Evolutionary conservation across 2,797 vertebrate species (phyloP).

Genomic region (Eupleurogrammus muticus): DNA sequence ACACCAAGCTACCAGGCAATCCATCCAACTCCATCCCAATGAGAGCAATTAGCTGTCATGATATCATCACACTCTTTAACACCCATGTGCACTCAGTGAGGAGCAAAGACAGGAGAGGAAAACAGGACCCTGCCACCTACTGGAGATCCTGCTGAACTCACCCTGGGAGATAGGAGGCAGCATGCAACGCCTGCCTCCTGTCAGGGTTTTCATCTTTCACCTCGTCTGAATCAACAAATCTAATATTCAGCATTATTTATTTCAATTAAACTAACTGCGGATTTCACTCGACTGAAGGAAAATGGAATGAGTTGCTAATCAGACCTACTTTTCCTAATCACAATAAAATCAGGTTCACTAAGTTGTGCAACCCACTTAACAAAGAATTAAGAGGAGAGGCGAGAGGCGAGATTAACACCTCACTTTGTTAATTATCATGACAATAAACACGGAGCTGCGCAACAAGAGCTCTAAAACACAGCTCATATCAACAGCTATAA

Average conservation of each 20-base stretch:
- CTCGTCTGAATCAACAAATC: not conserved
- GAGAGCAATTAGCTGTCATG: slow-evolving; percentile 83
- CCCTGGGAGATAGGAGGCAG: slow-evolving; percentile 18
- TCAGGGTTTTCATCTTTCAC: not conserved
- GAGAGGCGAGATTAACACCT: slow-evolving; percentile 65
- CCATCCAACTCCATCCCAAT: slow-evolving; percentile 75
- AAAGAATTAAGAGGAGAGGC: slow-evolving; percentile 47
- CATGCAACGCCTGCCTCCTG: not conserved
- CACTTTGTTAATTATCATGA: slow-evolving; percentile 70
- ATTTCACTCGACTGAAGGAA: slow-evolving; percentile 2
- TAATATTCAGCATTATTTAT: not conserved
- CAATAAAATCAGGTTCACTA: slow-evolving; percentile 35
- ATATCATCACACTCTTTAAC: slow-evolving; percentile 80
- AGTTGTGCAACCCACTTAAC: slow-evolving; percentile 51
- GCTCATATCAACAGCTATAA: slow-evolving; percentile 69
- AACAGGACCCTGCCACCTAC: slow-evolving; percentile 85
- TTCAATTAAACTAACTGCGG: not conserved
- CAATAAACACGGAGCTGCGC: slow-evolving; percentile 71
- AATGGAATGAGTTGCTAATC: slow-evolving; percentile 17
- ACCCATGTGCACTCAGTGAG: slow-evolving; percentile 67
- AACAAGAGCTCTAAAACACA: slow-evolving; percentile 51
- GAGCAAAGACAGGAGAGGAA: slow-evolving; percentile 45
- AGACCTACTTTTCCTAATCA: slow-evolving; percentile 27
- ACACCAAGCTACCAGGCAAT: slow-evolving; percentile 67
- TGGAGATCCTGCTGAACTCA: slow-evolving; percentile 76